A percentile compares a stretch with the other conserved stretches of the same genome.
Evolutionary conservation across 2,888 invertebrate species (phyloP).

Genomic region (Amphipoea oculea): DNA sequence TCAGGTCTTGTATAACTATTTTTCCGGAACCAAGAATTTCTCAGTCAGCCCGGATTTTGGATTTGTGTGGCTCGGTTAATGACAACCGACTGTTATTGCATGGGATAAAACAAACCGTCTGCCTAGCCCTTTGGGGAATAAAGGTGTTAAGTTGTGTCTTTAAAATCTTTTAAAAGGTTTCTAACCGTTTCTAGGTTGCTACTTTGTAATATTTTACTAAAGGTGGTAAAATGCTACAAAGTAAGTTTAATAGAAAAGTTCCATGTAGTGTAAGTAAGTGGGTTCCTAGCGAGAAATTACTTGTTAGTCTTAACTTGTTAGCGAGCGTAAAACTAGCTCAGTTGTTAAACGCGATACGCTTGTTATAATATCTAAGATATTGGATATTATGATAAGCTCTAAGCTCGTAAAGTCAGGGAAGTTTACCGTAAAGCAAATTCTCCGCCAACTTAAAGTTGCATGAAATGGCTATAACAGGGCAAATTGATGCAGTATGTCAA

Average conservation of each 20-base stretch:
- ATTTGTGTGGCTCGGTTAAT: background rate
- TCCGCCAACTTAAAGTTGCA: background rate
- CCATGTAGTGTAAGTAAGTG: background rate
- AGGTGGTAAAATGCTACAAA: constrained; percentile 2
- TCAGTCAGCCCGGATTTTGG: no score
- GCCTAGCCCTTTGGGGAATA: no score
- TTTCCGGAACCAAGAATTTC: background rate
- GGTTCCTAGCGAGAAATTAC: background rate
- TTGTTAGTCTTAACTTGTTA: constrained; percentile 4
- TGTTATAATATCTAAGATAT: background rate
- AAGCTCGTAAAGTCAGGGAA: background rate
- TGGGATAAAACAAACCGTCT: background rate
- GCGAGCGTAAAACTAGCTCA: constrained; percentile 6
- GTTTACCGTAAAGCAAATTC: background rate
- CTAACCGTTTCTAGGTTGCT: background rate
- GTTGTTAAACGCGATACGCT: background rate
- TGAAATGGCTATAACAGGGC: background rate
- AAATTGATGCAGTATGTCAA: background rate
- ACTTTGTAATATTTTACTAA: constrained; percentile 19
- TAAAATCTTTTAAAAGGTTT: background rate
- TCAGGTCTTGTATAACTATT: background rate
- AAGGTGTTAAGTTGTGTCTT: no score
- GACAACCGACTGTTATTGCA: no score
- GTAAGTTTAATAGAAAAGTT: constrained; percentile 35
- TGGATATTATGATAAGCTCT: background rate